A percentile compares a stretch with the other conserved stretches of the same genome.
phyloP scores from a whole-genome alignment of 2,113 vertebrate species.

The Tragelaphus scriptus region DNA sequence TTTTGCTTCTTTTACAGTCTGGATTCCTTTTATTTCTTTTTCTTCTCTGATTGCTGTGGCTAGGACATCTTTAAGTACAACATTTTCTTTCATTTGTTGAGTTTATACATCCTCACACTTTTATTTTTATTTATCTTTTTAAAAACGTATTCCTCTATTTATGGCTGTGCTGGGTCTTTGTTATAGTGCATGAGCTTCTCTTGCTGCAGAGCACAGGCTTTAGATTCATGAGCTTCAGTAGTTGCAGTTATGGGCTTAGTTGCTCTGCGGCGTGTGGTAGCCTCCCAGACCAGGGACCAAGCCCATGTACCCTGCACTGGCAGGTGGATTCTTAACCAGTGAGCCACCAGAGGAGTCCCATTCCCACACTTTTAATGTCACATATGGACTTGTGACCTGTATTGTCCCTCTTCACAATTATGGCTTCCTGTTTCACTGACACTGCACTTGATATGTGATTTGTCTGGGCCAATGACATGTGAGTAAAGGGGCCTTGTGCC shows the following conservation, averaged over 20 bases:
- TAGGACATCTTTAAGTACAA: not conserved
- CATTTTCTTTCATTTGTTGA: not conserved
- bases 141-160: not conserved
- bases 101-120: not conserved
- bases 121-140: not conserved
- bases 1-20: not conserved
- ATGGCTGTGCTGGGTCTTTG: not conserved
- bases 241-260: not conserved
- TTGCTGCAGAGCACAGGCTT: not conserved
- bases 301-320: not conserved
- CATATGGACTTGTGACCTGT: not conserved
- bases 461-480: not conserved
- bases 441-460: not conserved
- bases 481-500: not conserved
- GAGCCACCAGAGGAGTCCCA: not conserved
- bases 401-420: not conserved
- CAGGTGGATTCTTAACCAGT: not conserved
- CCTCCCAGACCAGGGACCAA: not conserved
- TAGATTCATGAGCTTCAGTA: not conserved
- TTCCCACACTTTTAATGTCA: not conserved
- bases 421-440: not conserved
- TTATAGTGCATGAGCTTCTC: not conserved
- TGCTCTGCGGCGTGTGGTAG: accelerated
- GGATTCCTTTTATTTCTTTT: not conserved
- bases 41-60: not conserved